A percentile compares a stretch with the other conserved stretches of the same genome.
These are phyloP conservation scores for Strigamia crassipes DNA, from an alignment of 2,888 invertebrate species.

Conservation along the genomic window DNA sequence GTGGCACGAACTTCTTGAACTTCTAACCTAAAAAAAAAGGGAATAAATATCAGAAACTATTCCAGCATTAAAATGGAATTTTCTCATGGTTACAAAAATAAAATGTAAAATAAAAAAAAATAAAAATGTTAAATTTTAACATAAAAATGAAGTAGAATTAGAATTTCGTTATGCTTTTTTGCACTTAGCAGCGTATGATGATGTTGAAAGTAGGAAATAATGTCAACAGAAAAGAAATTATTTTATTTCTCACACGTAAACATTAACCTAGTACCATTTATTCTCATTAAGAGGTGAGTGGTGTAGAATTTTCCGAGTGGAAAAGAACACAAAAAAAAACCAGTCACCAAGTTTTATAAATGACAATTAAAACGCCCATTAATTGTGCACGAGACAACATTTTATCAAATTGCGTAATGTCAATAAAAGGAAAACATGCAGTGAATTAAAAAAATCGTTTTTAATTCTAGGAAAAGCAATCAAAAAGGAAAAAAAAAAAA, in stretches of 20 bases:
- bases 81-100: neutral
- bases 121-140: neutral
- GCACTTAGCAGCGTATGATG: neutral
- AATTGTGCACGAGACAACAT: neutral
- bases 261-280: conserved; percentile 33
- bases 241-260: conserved; percentile 19
- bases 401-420: neutral
- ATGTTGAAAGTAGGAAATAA: neutral
- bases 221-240: neutral
- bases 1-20: conserved; percentile 46
- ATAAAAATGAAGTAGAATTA: neutral
- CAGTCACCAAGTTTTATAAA: neutral
- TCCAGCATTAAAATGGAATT: neutral
- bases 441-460: neutral
- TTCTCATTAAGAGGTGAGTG: conserved; percentile 8
- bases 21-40: conserved; percentile 39
- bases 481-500: neutral
- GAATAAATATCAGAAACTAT: neutral
- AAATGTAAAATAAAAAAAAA: neutral
- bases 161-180: neutral
- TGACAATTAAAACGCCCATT: neutral
- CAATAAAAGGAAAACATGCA: neutral
- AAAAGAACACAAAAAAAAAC: neutral
- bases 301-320: neutral
- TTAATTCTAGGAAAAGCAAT: conserved; percentile 20